Evolutionary conservation across 1,140 invertebrate species (phyloP).

Genomic region (Drosophila sp.): DNA sequence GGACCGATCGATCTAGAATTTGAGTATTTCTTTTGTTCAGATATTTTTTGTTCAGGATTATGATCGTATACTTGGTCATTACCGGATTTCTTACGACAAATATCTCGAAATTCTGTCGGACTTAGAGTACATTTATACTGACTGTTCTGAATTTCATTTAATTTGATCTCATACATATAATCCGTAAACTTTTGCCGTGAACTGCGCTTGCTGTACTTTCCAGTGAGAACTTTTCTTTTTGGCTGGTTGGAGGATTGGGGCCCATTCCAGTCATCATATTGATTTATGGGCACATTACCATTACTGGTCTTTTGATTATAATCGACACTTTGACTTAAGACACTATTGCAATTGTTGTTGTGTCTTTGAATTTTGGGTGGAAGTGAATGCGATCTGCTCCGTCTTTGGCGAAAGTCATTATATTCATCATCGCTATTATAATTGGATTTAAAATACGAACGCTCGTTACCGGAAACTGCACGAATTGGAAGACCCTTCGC

Average conservation of each 20-base stretch:
- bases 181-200: neutral
- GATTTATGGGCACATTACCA: neutral
- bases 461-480: slow-evolving; percentile 18
- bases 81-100: neutral
- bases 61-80: neutral
- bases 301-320: neutral
- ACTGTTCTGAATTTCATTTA: neutral
- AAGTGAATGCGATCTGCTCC: neutral
- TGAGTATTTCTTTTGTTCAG: neutral
- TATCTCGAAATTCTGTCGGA: neutral
- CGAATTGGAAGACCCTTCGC: neutral
- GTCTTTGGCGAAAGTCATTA: neutral
- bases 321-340: neutral
- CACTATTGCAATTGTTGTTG: neutral
- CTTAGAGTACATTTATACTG: neutral
- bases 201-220: slow-evolving; percentile 4
- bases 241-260: neutral
- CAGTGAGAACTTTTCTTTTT: slow-evolving; percentile 15
- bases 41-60: neutral
- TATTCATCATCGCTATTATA: neutral
- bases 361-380: neutral
- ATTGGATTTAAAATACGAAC: neutral
- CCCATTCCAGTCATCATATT: neutral
- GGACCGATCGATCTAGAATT: neutral
- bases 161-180: neutral